These are phyloP conservation scores for Drosophila longiperda DNA, from an alignment of 2,888 invertebrate species.

Conservation along the genomic window DNA sequence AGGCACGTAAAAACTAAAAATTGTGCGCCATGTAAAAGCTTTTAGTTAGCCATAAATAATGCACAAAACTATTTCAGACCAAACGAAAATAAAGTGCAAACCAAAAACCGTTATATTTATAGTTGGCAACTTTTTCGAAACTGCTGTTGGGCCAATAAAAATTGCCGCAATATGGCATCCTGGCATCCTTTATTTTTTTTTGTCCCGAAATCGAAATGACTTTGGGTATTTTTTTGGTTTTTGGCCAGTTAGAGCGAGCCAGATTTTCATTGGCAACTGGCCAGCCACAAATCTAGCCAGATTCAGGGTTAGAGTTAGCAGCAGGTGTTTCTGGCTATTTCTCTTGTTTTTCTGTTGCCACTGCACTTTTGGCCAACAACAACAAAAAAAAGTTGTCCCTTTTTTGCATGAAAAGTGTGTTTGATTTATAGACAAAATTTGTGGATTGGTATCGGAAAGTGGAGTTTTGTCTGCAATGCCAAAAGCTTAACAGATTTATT, in stretches of 20 bases:
- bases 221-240: constrained; percentile 73
- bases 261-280: constrained; percentile 73
- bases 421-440: constrained; percentile 75
- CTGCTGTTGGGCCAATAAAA: constrained; percentile 45
- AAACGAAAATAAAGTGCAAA: constrained; percentile 12
- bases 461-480: constrained; percentile 59
- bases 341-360: constrained; percentile 16
- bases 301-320: constrained; percentile 50
- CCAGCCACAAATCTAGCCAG: constrained; percentile 33
- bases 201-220: constrained; percentile 67
- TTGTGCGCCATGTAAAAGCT: constrained; percentile 70
- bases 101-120: constrained; percentile 71
- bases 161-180: constrained; percentile 51
- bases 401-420: constrained; percentile 46
- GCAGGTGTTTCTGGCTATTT: constrained; percentile 66
- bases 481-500: constrained; percentile 69
- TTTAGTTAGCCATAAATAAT: constrained; percentile 76
- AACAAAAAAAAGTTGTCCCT: constrained; percentile 49
- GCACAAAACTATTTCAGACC: constrained; percentile 66
- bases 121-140: constrained; percentile 32
- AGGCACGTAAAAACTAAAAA: constrained; percentile 70
- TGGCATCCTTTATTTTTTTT: constrained; percentile 21
- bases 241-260: constrained; percentile 62
- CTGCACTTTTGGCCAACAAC: constrained; percentile 41
- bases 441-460: constrained; percentile 4